Base-by-base conservation (phyloP, 2,888 invertebrate genomes). In the Alcis repandata region DNA sequence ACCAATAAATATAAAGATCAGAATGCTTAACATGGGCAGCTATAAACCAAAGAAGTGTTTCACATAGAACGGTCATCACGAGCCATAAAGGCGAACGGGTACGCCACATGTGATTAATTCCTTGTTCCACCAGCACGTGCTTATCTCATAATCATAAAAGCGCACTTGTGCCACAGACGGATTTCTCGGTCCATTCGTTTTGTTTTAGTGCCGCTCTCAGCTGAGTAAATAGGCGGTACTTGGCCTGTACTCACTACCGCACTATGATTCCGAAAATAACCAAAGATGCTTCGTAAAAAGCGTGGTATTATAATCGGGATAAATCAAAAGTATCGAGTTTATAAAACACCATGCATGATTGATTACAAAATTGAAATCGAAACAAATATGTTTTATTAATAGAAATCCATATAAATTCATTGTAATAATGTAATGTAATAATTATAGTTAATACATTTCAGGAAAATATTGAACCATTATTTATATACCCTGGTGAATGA, bases 111-210 rank as follows among this genome's bases (percentile, higher is more conserved):
- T 75, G 69, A 84, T 84, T 84, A 80, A 86, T 86, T 79, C 79
- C 65, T 66, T 72, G 71, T 75, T 75, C 76, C 73, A 76, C 74
- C 73, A 76, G 80, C 79, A 82, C 81, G 78, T 79, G 82, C 79
- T 83, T 84, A 85, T 85, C 84, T 85, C 82, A 84, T 86, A 84
- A 84, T 86, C 86, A 79, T 88, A 86, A 88, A 88, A 82, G 83
- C 78, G 79, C 81, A 82, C 82, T 83, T 82, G 77, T 77, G 80
- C 77, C 72, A 72, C 80, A 71, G 75, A 77, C 75, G 73, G 79
- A 86, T 87, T 88, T 87, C 86, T 83, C 83, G 84, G 75, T 78
- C 78, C 82, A 84, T 86, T 85, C 85, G 82, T 79, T 83, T 78
- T 83, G 80, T 84, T 86, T 86, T 84, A 85, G 72, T 81, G 73